These are phyloP conservation scores for Antitype chi DNA, from an alignment of 2,888 invertebrate genomes.

Conservation along the genomic window DNA sequence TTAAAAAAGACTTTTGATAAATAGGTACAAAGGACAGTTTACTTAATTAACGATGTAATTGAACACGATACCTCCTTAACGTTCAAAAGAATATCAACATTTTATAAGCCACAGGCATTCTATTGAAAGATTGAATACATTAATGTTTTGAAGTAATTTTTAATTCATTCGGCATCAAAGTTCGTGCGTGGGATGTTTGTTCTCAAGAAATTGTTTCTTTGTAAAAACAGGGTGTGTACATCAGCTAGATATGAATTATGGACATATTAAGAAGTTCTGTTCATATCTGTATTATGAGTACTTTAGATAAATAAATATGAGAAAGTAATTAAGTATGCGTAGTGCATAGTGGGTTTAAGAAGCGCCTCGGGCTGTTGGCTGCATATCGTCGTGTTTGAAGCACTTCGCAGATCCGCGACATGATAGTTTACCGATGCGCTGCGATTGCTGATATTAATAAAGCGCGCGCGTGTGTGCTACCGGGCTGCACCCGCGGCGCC, in stretches of 20 bases:
- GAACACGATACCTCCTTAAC: conserved; percentile 28
- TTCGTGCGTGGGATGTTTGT: conserved; percentile 27
- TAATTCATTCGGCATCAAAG: conserved; percentile 39
- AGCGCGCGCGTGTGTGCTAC: conserved; percentile 64
- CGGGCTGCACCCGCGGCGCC: conserved; percentile 77
- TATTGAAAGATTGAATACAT: conserved; percentile 26
- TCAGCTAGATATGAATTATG: conserved; percentile 3
- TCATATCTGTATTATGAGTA: not conserved
- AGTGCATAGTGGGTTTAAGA: conserved; percentile 61
- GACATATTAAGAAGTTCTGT: not conserved
- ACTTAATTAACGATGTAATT: conserved; percentile 40
- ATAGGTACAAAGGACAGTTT: conserved; percentile 31
- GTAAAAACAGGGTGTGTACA: not conserved
- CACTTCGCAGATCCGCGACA: conserved; percentile 49
- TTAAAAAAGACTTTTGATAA: conserved; percentile 32
- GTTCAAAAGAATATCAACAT: conserved; percentile 37
- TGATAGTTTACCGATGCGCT: conserved; percentile 68
- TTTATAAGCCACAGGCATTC: conserved; percentile 27
- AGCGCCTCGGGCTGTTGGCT: conserved; percentile 66
- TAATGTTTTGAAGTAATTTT: conserved; percentile 48
- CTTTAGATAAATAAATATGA: conserved; percentile 11
- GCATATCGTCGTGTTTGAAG: conserved; percentile 43
- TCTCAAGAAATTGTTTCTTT: conserved; percentile 22
- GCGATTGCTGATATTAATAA: conserved; percentile 83
- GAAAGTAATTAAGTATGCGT: conserved; percentile 47